Evolutionary conservation across 30 jellyfish, hydroid and myxozoan species (phyloP).

Genomic region (Hydractinia symbiolongicarpus): DNA sequence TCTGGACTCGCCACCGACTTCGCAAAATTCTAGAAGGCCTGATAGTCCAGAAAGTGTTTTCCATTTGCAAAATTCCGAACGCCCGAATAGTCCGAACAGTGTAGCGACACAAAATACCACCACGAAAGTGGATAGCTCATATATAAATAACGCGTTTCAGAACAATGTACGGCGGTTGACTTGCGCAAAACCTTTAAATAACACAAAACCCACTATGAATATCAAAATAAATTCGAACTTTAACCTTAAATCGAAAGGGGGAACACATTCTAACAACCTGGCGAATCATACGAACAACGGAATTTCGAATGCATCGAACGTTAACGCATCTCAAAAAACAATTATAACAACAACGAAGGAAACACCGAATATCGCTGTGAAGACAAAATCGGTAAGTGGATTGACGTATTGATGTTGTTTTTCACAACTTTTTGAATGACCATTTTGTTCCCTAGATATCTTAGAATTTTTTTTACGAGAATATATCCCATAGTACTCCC

Average conservation of each 20-base stretch:
- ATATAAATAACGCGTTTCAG: not conserved
- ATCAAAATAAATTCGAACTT: constrained; percentile 10
- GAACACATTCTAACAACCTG: constrained; percentile 17
- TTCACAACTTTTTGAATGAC: no score
- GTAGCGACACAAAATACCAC: not conserved
- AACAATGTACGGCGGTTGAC: constrained; percentile 8
- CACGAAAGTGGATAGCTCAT: not conserved
- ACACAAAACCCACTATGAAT: constrained; percentile 22
- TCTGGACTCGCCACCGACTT: constrained; percentile 24
- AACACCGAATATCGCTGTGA: no score
- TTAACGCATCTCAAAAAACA: no score
- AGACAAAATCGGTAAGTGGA: no score
- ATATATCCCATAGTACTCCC: no score
- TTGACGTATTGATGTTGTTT: no score
- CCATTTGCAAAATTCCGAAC: not conserved
- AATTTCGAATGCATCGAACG: not conserved
- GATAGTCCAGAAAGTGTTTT: constrained; percentile 20
- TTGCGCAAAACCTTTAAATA: constrained; percentile 1
- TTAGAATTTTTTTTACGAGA: no score
- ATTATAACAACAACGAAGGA: no score
- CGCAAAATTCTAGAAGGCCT: constrained; percentile 8
- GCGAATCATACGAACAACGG: not conserved
- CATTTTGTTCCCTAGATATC: no score
- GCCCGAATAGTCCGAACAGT: constrained; percentile 5
- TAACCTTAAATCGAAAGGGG: not conserved